These are phyloP conservation scores for Corella eumyota DNA, from an alignment of 23 tunicate genomes.

Conservation along the genomic window DNA sequence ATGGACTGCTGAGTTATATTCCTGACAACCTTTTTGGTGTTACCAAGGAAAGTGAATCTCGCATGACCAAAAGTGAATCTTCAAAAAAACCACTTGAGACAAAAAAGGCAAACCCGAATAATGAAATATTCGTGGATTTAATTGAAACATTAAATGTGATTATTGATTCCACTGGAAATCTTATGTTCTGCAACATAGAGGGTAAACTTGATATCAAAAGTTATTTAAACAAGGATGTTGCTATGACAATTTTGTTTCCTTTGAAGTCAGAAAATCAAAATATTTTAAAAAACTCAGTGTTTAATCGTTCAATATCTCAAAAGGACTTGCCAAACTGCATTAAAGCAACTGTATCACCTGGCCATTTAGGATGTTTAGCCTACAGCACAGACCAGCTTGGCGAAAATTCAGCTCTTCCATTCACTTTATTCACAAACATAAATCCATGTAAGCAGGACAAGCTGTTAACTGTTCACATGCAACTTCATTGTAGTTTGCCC, in stretches of 20 bases:
- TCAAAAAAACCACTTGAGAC: slow-evolving; percentile 12
- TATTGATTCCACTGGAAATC: slow-evolving; percentile 12
- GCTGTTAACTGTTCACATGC: slow-evolving; percentile 10
- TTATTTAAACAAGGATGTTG: slow-evolving; percentile 11
- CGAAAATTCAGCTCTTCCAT: slow-evolving; percentile 19
- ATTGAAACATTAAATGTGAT: slow-evolving; percentile 24
- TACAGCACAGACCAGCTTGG: slow-evolving; percentile 7
- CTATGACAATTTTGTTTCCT: slow-evolving; percentile 6
- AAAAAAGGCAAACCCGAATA: not conserved
- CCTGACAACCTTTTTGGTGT: slow-evolving; percentile 33
- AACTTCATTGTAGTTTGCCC: slow-evolving; percentile 22
- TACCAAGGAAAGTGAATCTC: slow-evolving; percentile 20
- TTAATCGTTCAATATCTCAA: not conserved
- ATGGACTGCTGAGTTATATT: slow-evolving; percentile 6
- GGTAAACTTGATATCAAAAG: slow-evolving; percentile 28
- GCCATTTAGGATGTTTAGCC: slow-evolving; percentile 5
- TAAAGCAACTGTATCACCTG: slow-evolving; percentile 10
- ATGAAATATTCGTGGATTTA: slow-evolving; percentile 24
- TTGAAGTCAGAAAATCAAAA: not conserved
- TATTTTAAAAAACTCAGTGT: slow-evolving; percentile 13
- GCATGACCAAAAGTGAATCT: slow-evolving; percentile 9
- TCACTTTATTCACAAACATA: slow-evolving; percentile 15
- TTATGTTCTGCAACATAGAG: slow-evolving; percentile 2
- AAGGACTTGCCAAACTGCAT: slow-evolving; percentile 5
- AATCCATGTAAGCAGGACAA: slow-evolving; percentile 5